Evolutionary conservation across 2,797 vertebrate genomes (phyloP), one percentile per base, ranked within the genome.

Genomic region (Babyrousa celebensis): DNA sequence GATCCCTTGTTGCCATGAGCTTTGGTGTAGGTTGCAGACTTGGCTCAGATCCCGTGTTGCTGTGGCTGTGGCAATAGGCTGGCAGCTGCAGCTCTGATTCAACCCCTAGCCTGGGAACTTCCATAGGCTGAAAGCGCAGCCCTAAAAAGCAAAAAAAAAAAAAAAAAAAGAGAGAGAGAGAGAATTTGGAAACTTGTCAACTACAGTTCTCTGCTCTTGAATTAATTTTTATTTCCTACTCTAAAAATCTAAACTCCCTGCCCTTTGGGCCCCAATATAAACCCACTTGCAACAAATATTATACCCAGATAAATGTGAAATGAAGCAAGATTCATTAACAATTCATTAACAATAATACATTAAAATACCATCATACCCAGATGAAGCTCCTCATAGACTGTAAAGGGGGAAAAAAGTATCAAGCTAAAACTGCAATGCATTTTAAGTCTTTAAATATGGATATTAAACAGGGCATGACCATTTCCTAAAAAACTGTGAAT

Each of bases 211-310:
- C 68, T 84, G 79, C 78, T 96, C 62, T 83, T 71, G 60, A 90
- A 95, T 93, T 96, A 70, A 94, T 97, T 96, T 96, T 82, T 91
- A 74, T 79, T 54, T 70, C 78, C 92, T 96, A 85, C 62, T 94
- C 78, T 29, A 82, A 94, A n/a, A 89, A 56, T 90, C 36, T 92
- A 95, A 92, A 88, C 52, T 93, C 95, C 32, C 72, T 93, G 65
- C 67, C 68, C 27, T 36, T 75, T 32, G 17, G 58, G 54, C 18
- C 18, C 43, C 32, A 91, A 65, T 63, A 91, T 56, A 91, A 94
- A 52, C 0, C 3, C 14, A 54, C 32, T 93, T 90, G 80, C 12
- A 86, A 87, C 52, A 93, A 85, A 36, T 6, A 21, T 12, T 74
- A 70, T 78, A 89, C 16, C 43, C 58, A 92, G 12, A 1, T 87